These are phyloP conservation scores for Aspidoscelis tigris DNA, from an alignment of 2,113 vertebrate species.

Conservation along the genomic window DNA sequence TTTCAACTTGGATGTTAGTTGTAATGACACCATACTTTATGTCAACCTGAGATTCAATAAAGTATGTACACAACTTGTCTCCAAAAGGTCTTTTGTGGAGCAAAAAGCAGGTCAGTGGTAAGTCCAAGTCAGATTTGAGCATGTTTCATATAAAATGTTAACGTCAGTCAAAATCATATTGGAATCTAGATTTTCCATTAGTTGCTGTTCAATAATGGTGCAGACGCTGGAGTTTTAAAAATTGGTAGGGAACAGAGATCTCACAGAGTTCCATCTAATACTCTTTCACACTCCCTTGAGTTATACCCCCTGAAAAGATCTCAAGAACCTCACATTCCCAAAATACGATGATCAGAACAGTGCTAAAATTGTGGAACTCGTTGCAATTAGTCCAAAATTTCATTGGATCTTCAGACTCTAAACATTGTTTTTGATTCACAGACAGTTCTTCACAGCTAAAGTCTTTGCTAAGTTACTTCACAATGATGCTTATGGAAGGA, in stretches of 20 bases:
- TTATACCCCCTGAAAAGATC: background rate
- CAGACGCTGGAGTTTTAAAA: background rate
- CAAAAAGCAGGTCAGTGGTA: too few species aligned
- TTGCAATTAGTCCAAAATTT: background rate
- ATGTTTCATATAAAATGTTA: too few species aligned
- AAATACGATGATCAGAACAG: slow-evolving; percentile 35
- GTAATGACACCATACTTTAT: too few species aligned
- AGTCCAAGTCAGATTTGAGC: too few species aligned
- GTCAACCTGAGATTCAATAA: too few species aligned
- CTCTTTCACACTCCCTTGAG: background rate
- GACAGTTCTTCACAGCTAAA: slow-evolving; percentile 94
- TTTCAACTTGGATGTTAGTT: too few species aligned
- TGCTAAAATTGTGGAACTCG: background rate
- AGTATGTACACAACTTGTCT: too few species aligned
- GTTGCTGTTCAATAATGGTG: background rate
- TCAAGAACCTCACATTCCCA: background rate
- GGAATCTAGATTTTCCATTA: background rate
- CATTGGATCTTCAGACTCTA: background rate
- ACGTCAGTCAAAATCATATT: background rate
- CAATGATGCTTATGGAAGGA: slow-evolving; percentile 92
- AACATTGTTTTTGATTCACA: slow-evolving; percentile 66
- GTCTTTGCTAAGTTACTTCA: slow-evolving; percentile 95
- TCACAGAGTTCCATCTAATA: background rate
- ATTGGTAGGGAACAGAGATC: background rate
- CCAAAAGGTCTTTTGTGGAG: too few species aligned